These are phyloP conservation scores for Zootoca vivipara DNA, from an alignment of 2,113 vertebrate species.

Conservation along the genomic window DNA sequence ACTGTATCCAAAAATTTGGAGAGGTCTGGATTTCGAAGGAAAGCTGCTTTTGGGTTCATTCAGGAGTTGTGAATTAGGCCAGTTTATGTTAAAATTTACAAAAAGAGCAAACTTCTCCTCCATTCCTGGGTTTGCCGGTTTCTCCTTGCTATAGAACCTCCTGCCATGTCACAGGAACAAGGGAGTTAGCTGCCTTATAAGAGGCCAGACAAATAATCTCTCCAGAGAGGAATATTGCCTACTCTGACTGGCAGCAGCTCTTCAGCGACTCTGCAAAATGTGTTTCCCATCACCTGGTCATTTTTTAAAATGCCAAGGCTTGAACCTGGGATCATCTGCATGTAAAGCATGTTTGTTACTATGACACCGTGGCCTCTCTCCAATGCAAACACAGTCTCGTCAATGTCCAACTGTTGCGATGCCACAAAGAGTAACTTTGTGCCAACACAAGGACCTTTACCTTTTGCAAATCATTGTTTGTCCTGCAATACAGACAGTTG, in stretches of 20 bases:
- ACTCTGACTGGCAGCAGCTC: not conserved
- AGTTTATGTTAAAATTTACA: not conserved
- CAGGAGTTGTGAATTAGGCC: no score
- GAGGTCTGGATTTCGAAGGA: no score
- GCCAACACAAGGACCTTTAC: not conserved
- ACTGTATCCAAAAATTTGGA: no score
- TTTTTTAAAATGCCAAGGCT: not conserved
- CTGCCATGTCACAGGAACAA: not conserved
- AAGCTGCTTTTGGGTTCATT: no score
- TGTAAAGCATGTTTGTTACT: not conserved
- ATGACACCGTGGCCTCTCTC: not conserved
- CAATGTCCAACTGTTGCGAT: not conserved
- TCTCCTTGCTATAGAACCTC: not conserved
- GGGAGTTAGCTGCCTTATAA: not conserved
- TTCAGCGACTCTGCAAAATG: not conserved
- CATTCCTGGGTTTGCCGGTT: not conserved
- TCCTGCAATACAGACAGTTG: not conserved
- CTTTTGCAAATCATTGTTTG: not conserved
- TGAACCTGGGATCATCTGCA: not conserved
- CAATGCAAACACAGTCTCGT: not conserved
- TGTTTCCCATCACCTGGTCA: not conserved
- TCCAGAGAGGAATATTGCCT: not conserved
- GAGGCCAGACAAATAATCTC: not conserved
- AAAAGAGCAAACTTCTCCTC: not conserved
- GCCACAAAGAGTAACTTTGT: not conserved